Evolutionary conservation across 1,140 invertebrate genomes (phyloP), one percentile per base, ranked within the genome.

Genomic region (Apolygus lucorum): DNA sequence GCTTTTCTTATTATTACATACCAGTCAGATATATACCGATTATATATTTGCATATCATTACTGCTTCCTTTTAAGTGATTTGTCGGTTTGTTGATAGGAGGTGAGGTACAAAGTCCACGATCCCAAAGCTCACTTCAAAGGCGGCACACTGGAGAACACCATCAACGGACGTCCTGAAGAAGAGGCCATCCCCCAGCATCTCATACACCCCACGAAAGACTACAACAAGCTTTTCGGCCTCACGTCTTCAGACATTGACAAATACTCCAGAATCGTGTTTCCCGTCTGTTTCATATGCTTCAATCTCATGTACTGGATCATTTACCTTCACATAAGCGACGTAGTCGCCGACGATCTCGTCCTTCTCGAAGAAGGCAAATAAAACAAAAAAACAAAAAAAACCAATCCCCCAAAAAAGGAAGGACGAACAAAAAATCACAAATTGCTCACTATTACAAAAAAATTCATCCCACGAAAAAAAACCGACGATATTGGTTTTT

Each of bases 31-130:
- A n/a, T n/a, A n/a, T n/a, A n/a, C n/a, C n/a, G n/a, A n/a, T n/a
- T n/a, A n/a, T n/a, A n/a, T n/a, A n/a, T n/a, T n/a, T n/a, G n/a
- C n/a, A n/a, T n/a, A n/a, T n/a, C n/a, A n/a, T n/a, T n/a, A n/a
- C n/a, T n/a, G n/a, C n/a, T n/a, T n/a, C 22, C 54, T 59, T 59
- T 59, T 59, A 59, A 59, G 54, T 59, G 22, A 22, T 59, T 11
- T 59, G 29, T 22, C n/a, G 26, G n/a, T 67, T 28, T 28, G 27
- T 28, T 87, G 87, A 82, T 88, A 93, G 90, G 90, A 93, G 85
- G 91, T 93, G 79, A 88, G 91, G 76, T 92, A 92, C 83, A 93
- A 93, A 83, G 90, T 93, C 28, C 90, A 92, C 81, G 91, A 93
- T 82, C 90, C 90, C 14, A 93, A 92, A 81, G 89, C 87, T 77